phyloP scores from a whole-genome alignment of 2,113 vertebrate species.

The Hippocampus guttulatus region DNA sequence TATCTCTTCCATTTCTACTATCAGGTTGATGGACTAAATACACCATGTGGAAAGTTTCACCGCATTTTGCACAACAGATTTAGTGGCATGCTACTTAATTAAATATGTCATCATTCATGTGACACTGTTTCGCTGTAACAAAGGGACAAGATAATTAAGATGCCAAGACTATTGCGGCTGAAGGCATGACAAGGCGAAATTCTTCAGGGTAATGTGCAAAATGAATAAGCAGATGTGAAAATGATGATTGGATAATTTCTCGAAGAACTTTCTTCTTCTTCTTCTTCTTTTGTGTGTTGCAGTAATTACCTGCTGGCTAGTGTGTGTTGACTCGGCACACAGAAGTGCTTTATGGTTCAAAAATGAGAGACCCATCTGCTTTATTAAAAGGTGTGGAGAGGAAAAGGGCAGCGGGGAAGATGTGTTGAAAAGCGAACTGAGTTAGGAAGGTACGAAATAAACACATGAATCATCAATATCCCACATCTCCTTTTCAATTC shows the following conservation, averaged over 20 bases:
- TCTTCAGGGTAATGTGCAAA: neutral
- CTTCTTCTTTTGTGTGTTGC: constrained; percentile 9
- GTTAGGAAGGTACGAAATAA: constrained; percentile 55
- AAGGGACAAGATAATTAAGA: constrained; percentile 3
- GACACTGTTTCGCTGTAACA: neutral
- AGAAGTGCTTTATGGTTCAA: constrained; percentile 26
- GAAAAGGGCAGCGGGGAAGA: constrained; percentile 25
- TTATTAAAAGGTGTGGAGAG: constrained; percentile 52
- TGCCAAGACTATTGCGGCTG: neutral
- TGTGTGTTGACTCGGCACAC: constrained; percentile 35
- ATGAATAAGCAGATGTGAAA: neutral
- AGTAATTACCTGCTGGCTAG: constrained; percentile 15
- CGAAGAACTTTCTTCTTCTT: neutral
- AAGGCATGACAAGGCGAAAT: neutral
- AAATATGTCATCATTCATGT: constrained; percentile 3
- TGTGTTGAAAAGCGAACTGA: constrained; percentile 42
- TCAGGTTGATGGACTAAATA: constrained; percentile 60
- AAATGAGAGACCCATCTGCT: constrained; percentile 29
- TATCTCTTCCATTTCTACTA: constrained; percentile 56
- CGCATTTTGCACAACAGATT: constrained; percentile 6
- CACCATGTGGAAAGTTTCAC: constrained; percentile 32
- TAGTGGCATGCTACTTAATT: constrained; percentile 3
- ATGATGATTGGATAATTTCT: neutral
- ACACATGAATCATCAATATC: constrained; percentile 67
- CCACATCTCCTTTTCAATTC: constrained; percentile 49